Base-by-base conservation (phyloP, 2,113 vertebrate species). In the Raja brachyura region DNA sequence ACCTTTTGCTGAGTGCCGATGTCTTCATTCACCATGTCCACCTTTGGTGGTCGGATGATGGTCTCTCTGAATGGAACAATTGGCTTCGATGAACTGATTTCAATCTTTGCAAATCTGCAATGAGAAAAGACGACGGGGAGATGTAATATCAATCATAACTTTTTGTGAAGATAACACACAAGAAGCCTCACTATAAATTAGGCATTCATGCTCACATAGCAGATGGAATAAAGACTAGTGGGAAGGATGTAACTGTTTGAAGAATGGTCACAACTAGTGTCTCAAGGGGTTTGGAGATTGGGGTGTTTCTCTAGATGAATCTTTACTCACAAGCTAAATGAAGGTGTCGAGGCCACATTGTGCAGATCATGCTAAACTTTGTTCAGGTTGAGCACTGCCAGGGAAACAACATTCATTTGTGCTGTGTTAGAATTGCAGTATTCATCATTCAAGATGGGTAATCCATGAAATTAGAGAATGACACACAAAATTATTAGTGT, bases 11-110 rank as follows among this genome's bases (percentile, higher is more conserved):
- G 98, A 93, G 94, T 97, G 56, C 98, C 98, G 78, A 99, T 96
- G 0, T 99, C 98, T 95, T 99, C 98, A n/a, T 99, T 99, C 93
- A 99, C 99, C 99, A 99, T 99, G 94, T 99, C 99, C 0, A 99
- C 96, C 95, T 97, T 98, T 0, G 99, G 98, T 39, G 98, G 98
- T n/a, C 97, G 97, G 0, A 98, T 96, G 94, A 99, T 97, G 0
- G 98, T 99, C 94, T 99, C 98, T 93, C 98, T 95, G 95, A 99
- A 99, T 0, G 98, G 98, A 93, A 99, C 98, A 93, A 99, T 99
- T 92, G 99, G 99, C 77, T 97, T 95, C 0, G 99, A 99, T 0
- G 96, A 97, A n/a, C 97, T 98, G 93, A 99, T 97, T 94, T 98
- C 94, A 93, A 99, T 97, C 96, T 98, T 98, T 73, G 98, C 98